Base-by-base conservation (phyloP, 2,888 invertebrate genomes). In the Gonocerus acuteangulatus region DNA sequence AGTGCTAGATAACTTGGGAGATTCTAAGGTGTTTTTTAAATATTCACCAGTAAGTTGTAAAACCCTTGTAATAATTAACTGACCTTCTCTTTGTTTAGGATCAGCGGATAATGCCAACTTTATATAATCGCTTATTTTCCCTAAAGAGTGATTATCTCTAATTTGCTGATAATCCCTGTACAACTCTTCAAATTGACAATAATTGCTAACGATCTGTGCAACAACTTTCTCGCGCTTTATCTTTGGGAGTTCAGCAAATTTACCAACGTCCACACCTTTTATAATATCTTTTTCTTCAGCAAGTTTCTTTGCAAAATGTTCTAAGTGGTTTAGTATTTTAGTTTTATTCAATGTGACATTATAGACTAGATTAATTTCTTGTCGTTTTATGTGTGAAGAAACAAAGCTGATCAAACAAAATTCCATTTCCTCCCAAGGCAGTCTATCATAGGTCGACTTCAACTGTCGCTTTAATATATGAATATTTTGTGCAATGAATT, bases 341-440 rank as follows among this genome's bases (percentile, higher is more conserved):
- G 11, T 48, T 49, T 36, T 63, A 52, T 47, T 66, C 34, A 67
- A 60, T 42, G 62, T 39, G 11, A 15, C 9, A 48, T 56, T 62
- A 19, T 16, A 65, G 60, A 13, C 67, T 15, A 64, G 27, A 49
- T 67, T 65, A 3, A 65, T 62, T 52, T 67, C 66, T 27, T 64
- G 49, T 11, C 58, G 27, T 44, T 60, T 65, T 1, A n/a, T 59
- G 34, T 60, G n/a, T 23, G 63, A 62, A n/a, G 52, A 64, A 48
- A 69, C 36, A 62, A 69, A 70, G 57, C 56, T 49, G 15, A 68
- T 21, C 27, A 70, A 61, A 60, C 66, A 69, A 62, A 70, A 70
- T 48, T 70, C 69, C 1, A 70, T 68, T 66, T 70, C 69, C 60
- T 69, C 69, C 70, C 70, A 70, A 16, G 69, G 70, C 48, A 70